Base-by-base conservation (phyloP, 2,797 vertebrate species). In the Galago senegalensis region DNA sequence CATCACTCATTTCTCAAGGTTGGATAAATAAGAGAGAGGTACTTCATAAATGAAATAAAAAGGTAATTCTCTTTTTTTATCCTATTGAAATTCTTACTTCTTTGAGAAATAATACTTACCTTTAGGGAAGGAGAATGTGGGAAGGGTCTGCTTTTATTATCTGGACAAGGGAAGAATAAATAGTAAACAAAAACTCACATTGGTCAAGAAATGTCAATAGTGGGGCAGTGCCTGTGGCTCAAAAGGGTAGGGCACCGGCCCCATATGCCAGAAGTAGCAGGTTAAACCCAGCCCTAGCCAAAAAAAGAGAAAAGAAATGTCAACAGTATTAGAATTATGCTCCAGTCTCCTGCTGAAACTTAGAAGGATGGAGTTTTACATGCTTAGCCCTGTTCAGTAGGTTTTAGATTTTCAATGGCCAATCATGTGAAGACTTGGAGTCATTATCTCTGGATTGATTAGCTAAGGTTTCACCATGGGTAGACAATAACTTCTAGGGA, bases 61-160 rank as follows among this genome's bases (percentile, higher is more conserved):
- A 81, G 9, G 73, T 65, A 53, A 29, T 70, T 65, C 20, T 69
- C 20, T 84, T 72, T 49, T 80, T 80, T 34, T 5, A 80, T 16
- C 49, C 12, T 49, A 69, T 31, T 43, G 76, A 34, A 87, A 87
- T 25, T 49, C 7, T 53, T 53, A 69, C 31, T 93, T 61, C 43
- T 79, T 85, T 70, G 49, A 91, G 8, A 97, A 94, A 80, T 72
- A 86, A 49, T 31, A 75, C 7, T 83, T 65, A 60, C 31, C 29
- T 56, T 93, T 67, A 94, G 17, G 27, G 61, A 16, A 83, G 29
- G 9, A 5, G 12, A 58, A 3, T 89, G 25, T 56, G 7, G 3
- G 9, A 5, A 73, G 1, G 12, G 7, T 76, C 29, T 81, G 56
- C 13, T 25, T 49, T 49, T 80, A 76, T 76, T 86, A 91, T 81